Evolutionary conservation across 2,888 invertebrate species (phyloP), one percentile per base, ranked within the genome.

Genomic region (Fragum whitleyi): DNA sequence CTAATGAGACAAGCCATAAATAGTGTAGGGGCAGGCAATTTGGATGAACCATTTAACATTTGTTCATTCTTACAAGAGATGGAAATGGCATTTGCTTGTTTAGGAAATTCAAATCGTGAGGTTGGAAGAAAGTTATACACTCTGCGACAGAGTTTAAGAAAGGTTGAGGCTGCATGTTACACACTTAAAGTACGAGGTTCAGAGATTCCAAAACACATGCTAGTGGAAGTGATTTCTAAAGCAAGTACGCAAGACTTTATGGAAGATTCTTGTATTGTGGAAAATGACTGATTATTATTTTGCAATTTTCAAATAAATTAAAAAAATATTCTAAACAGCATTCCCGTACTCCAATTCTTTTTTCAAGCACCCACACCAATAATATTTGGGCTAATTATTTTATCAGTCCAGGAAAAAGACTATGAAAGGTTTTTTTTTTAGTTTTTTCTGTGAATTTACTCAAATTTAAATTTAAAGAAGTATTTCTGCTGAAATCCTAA

Each of bases 1-100:
- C 93, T 98, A 59, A 98, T 98, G 98, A 95, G 98, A 69, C 96
- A 96, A 87, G 97, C 97, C 73, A 97, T 98, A 9, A 97, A 97
- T 92, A 96, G 96, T 88, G 95, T 98, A 77, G 97, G 97, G 0
- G 83, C 83, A 79, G 92, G 91, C 7, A 87, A 92, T 70, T 67
- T 91, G 14, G 86, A 90, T 14, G 80, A 81, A 21, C 90, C 92
- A 16, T 96, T 96, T 89, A 76, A 91, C 75, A 85, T 94, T 0
- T 97, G 97, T 90, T 95, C 95, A 78, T 96, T 96, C 87, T 95
- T 98, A n/a, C 96, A 96, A 89, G 93, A 95, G 47, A 95, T 94
- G 57, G 89, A 93, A 77, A 90, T 91, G 65, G 93, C 92, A 1
- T 94, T 90, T 95, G 96, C 96, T 90, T 93, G 96, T 75, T 92